Evolutionary conservation across 2,797 vertebrate species (phyloP).

Genomic region (Poecilia wingei): DNA sequence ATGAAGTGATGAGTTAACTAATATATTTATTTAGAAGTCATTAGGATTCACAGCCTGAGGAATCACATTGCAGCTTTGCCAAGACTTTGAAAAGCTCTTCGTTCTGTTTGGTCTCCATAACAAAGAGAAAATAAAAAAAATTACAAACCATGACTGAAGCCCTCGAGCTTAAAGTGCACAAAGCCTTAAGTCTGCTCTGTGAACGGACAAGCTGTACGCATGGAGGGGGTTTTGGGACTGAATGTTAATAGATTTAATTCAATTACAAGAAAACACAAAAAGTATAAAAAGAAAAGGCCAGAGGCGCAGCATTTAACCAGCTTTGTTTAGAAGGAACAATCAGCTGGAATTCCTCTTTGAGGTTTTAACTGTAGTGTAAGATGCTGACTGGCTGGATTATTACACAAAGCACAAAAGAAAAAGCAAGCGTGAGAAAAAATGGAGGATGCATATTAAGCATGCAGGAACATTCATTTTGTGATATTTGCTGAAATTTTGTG

Average conservation of each 20-base stretch:
- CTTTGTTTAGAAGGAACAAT: slow-evolving; percentile 58
- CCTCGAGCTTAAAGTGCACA: slow-evolving; percentile 56
- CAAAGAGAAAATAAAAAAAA: slow-evolving; percentile 64
- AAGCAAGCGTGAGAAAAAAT: neutral
- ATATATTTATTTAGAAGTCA: slow-evolving; percentile 84
- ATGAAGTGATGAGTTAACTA: slow-evolving; percentile 79
- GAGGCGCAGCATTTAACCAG: slow-evolving; percentile 46
- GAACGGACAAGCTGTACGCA: slow-evolving; percentile 52
- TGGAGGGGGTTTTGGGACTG: slow-evolving; percentile 44
- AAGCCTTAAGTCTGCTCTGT: slow-evolving; percentile 54
- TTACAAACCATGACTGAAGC: slow-evolving; percentile 51
- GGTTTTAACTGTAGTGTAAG: slow-evolving; percentile 40
- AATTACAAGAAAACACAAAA: slow-evolving; percentile 55
- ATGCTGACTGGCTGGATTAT: slow-evolving; percentile 38
- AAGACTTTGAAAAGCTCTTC: slow-evolving; percentile 63
- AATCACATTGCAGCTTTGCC: slow-evolving; percentile 63
- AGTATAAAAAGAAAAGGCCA: slow-evolving; percentile 26
- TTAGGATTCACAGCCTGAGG: slow-evolving; percentile 76
- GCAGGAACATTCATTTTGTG: neutral
- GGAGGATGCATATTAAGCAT: neutral
- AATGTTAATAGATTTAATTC: slow-evolving; percentile 76
- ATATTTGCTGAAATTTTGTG: neutral
- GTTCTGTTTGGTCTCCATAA: slow-evolving; percentile 75
- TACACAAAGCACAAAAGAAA: slow-evolving; percentile 20
- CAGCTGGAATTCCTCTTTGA: slow-evolving; percentile 41